Evolutionary conservation across 2,113 vertebrate genomes (phyloP), one percentile per base, ranked within the genome.

Genomic region (Progne subis): DNA sequence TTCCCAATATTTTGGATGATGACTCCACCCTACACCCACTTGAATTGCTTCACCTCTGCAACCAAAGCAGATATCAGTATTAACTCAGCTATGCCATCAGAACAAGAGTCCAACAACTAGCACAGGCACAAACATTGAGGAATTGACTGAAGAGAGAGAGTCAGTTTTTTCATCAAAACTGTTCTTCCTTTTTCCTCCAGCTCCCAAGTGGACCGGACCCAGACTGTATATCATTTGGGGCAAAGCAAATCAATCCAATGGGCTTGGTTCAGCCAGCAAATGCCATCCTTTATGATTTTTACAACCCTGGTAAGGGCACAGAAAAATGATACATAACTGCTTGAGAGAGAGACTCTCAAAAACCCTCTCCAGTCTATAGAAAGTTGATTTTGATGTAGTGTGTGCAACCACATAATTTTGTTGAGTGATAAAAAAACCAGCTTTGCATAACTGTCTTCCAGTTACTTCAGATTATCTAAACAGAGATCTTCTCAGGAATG

Each of bases 201-300:
- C 59, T 98, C 75, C 90, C 96, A 18, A 92, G 84, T 0, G 94
- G 96, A 83, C 75, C 92, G 0, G 92, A 92, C 0, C 77, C 86
- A 71, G 95, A 97, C 2, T 98, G 98, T 75, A 43, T 98, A 60
- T 64, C 77, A 16, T 98, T 98, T 90, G 94, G 96, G 31, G 97
- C 97, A 83, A 97, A 97, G 34, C 98, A 98, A 92, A 95, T 97
- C 49, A 86, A 97, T 80, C 97, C 98, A 10, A 96, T 98, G 74
- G 98, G 98, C n/a, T 96, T 98, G 52, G 95, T 98, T 61, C 98
- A 98, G 82, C 98, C 98, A 53, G 97, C 97, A 91, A 96, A 92
- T 47, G 98, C 98, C 8, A 84, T 97, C 46, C 80, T 98, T 71
- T 98, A 98, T 74, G 97, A 98, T 71, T 98, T 98, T 85, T 98